These are phyloP conservation scores for Saccopteryx bilineata DNA, from an alignment of 2,113 vertebrate species.

Conservation along the genomic window DNA sequence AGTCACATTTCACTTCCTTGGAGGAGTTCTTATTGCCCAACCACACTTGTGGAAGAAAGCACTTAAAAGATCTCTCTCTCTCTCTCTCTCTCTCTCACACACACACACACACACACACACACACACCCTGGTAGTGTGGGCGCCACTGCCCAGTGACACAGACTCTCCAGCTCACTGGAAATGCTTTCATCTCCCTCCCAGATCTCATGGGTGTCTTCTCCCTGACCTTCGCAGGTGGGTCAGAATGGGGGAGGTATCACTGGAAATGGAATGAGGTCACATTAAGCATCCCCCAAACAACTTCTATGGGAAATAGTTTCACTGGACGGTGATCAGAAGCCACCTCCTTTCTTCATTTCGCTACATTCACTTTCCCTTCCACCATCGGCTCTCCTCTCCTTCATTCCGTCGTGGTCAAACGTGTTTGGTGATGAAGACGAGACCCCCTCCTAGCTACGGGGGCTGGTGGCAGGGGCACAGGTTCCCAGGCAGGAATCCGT, in stretches of 20 bases:
- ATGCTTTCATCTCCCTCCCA: not conserved
- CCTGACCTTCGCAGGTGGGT: not conserved
- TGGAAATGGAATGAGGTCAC: not conserved
- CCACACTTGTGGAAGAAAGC: not conserved
- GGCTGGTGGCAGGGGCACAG: rapidly evolving
- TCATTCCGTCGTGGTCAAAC: not conserved
- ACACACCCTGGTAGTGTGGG: not conserved
- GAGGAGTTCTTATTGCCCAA: not conserved
- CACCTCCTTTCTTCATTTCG: not conserved
- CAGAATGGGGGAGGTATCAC: not conserved
- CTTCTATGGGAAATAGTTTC: not conserved
- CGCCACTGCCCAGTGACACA: not conserved
- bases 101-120: not conserved
- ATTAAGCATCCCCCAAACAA: not conserved
- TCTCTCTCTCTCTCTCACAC: no score
- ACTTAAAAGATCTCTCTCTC: not conserved
- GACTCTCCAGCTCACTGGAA: not conserved
- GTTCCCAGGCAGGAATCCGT: not conserved
- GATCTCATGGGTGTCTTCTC: rapidly evolving
- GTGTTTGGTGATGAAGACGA: conserved; percentile 27
- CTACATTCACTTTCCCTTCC: not conserved
- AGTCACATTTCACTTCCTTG: not conserved
- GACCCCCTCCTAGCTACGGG: not conserved
- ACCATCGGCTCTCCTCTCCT: not conserved
- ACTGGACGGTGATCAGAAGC: no score